Evolutionary conservation across 2,888 invertebrate genomes (phyloP).

Genomic region (Amphipyra tragopoginis): DNA sequence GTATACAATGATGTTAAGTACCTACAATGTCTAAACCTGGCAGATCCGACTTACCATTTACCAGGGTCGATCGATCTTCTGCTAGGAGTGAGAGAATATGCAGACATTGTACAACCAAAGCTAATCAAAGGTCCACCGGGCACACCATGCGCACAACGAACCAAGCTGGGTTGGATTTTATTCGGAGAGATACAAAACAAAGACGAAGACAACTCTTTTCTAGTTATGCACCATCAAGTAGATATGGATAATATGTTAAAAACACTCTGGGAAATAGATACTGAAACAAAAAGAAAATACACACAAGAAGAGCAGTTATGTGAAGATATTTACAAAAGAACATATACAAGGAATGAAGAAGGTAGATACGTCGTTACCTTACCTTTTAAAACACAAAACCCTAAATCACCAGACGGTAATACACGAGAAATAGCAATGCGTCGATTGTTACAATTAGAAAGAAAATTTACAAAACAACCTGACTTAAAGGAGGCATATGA

Average conservation of each 20-base stretch:
- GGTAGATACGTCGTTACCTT: conserved; percentile 11
- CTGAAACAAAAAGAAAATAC: conserved; percentile 1
- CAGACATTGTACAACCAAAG: conserved; percentile 33
- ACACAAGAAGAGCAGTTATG: conserved; percentile 22
- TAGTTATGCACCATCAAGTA: no score
- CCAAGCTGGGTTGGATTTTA: conserved; percentile 52
- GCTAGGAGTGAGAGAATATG: conserved; percentile 48
- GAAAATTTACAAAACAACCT: conserved; percentile 30
- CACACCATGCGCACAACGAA: conserved; percentile 49
- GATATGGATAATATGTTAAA: no score
- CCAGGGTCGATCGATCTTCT: conserved; percentile 51
- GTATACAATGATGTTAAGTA: conserved; percentile 14
- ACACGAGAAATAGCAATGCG: conserved; percentile 14
- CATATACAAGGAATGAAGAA: conserved; percentile 6
- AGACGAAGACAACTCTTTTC: conserved; percentile 13
- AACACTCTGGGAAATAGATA: conserved; percentile 17
- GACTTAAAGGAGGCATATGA: conserved; percentile 36
- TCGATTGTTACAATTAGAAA: conserved; percentile 9
- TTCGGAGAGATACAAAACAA: conserved; percentile 35
- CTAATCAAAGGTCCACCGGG: conserved; percentile 51
- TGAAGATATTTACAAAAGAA: conserved; percentile 14
- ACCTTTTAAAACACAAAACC: conserved; percentile 12
- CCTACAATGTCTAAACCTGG: conserved; percentile 23
- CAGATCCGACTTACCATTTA: conserved; percentile 39
- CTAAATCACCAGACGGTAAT: conserved; percentile 13